Percentiles rank a stretch among this genome's conserved stretches.
These are phyloP conservation scores for Acrobasis repandana DNA, from an alignment of 2,888 invertebrate genomes.

Conservation along the genomic window DNA sequence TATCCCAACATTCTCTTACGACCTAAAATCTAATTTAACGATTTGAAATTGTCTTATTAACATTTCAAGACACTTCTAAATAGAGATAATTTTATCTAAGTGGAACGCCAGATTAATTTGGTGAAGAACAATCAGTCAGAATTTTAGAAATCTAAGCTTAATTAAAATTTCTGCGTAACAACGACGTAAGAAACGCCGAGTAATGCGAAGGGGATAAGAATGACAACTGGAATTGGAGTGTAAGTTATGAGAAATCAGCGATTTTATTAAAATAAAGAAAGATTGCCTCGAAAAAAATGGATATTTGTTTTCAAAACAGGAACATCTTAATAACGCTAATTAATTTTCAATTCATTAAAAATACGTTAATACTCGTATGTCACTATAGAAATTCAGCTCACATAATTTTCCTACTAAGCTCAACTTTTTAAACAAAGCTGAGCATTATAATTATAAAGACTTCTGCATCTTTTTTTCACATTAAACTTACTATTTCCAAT, in stretches of 20 bases:
- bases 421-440: too few relatives aligned
- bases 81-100: constrained; percentile 9
- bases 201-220: constrained; percentile 57
- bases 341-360: too few relatives aligned
- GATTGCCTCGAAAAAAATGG: too few relatives aligned
- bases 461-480: neutral
- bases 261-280: neutral
- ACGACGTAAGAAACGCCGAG: constrained; percentile 64
- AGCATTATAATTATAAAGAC: too few relatives aligned
- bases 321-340: too few relatives aligned
- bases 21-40: too few relatives aligned
- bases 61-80: neutral
- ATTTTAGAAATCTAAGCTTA: constrained; percentile 69
- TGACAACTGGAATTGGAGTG: constrained; percentile 31
- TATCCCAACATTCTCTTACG: too few relatives aligned
- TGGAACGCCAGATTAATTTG: constrained; percentile 24
- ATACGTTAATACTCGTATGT: too few relatives aligned
- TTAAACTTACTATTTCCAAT: too few relatives aligned
- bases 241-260: constrained; percentile 28
- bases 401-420: too few relatives aligned
- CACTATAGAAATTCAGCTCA: too few relatives aligned
- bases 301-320: too few relatives aligned
- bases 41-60: neutral
- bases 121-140: constrained; percentile 41
- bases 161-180: constrained; percentile 73